Percentiles rank a stretch among this genome's conserved stretches.
These are phyloP conservation scores for Melanotaenia boesemani DNA, from an alignment of 2,797 vertebrate species.

Conservation along the genomic window DNA sequence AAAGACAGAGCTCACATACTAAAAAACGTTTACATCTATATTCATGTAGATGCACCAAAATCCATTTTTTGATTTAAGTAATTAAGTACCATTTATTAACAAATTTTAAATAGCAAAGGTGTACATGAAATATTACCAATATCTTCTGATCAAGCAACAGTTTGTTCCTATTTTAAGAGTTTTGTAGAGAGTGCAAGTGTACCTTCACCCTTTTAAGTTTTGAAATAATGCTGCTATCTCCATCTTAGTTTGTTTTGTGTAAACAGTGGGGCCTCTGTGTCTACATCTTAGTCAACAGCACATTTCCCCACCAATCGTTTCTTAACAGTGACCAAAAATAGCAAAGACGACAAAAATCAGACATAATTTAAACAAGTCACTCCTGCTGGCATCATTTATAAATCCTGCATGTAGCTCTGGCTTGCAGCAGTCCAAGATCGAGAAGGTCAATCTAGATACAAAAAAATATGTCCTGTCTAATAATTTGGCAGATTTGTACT, in stretches of 20 bases:
- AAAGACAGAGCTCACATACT: neutral
- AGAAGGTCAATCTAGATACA: neutral
- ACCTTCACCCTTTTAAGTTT: slow-evolving; percentile 5
- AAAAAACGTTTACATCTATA: neutral
- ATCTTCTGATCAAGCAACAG: neutral
- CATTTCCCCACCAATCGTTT: slow-evolving; percentile 22
- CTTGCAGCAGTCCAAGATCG: neutral
- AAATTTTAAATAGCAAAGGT: too few species aligned
- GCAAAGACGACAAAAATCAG: slow-evolving; percentile 5
- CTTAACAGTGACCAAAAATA: slow-evolving; percentile 21
- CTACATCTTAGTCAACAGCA: slow-evolving; percentile 5
- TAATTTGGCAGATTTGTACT: neutral
- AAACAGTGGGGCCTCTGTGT: slow-evolving; percentile 15
- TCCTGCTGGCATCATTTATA: neutral
- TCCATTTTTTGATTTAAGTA: too few species aligned
- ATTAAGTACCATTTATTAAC: too few species aligned
- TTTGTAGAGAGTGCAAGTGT: neutral
- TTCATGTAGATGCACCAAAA: too few species aligned
- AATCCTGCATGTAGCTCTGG: neutral
- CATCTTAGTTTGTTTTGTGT: neutral
- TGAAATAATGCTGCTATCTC: neutral
- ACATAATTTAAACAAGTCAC: slow-evolving; percentile 18
- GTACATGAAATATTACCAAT: neutral
- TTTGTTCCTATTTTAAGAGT: neutral
- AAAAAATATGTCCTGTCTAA: neutral